Percentiles rank a stretch among this genome's conserved stretches.
Conservation (phyloP, 2,113 vertebrate species). For the Vireo altiloquus region DNA sequence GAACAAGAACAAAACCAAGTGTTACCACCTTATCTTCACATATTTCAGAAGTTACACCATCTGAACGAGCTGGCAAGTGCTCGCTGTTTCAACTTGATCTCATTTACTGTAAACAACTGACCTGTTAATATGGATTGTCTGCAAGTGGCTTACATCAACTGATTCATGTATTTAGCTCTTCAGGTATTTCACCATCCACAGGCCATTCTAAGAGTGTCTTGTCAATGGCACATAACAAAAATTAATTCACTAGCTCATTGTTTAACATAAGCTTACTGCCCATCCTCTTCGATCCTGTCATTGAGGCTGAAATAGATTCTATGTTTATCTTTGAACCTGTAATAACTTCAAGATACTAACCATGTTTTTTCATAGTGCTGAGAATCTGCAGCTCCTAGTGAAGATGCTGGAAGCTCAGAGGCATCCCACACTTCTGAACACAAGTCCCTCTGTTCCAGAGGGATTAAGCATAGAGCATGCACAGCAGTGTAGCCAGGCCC, state of each 20-base stretch:
- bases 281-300: background rate
- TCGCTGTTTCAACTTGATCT: background rate
- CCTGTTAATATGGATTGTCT: background rate
- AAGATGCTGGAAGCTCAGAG: background rate
- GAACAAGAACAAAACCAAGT: background rate
- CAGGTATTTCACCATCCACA: background rate
- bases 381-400: background rate
- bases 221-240: background rate
- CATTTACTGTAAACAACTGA: background rate
- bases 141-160: background rate
- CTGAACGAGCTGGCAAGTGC: background rate
- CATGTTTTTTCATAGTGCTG: background rate
- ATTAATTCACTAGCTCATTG: background rate
- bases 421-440: background rate
- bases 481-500: background rate
- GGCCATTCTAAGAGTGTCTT: background rate
- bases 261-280: background rate
- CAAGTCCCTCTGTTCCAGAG: background rate
- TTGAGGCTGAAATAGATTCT: fast-evolving
- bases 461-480: background rate
- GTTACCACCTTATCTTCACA: background rate
- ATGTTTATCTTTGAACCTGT: background rate
- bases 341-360: background rate
- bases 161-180: background rate
- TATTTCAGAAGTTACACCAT: background rate